phyloP scores from a whole-genome alignment of 2,797 vertebrate species.

The Aulostomus chinensis region DNA sequence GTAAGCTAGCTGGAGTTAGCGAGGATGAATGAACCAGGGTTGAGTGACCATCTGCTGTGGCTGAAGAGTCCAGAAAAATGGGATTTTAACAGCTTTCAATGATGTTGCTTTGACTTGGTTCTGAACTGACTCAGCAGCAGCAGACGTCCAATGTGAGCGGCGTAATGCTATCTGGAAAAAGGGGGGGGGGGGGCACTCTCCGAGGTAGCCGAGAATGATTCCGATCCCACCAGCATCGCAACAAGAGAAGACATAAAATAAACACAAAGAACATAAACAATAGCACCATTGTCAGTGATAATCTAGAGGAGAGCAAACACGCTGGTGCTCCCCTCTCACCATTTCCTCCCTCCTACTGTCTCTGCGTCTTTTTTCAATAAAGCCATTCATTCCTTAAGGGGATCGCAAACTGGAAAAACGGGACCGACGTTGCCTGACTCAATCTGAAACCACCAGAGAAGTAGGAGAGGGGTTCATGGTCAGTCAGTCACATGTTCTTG shows the following conservation, averaged over 20 bases:
- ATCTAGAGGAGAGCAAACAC: constrained; percentile 49
- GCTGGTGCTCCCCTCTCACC: constrained; percentile 33
- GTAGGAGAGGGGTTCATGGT: constrained; percentile 48
- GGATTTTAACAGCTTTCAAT: background rate
- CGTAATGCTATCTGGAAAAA: constrained; percentile 31
- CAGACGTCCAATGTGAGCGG: constrained; percentile 6
- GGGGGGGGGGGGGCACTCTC: constrained; percentile 67
- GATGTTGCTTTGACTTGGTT: background rate
- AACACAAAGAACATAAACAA: constrained; percentile 60
- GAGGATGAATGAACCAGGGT: constrained; percentile 2
- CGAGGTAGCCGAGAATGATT: constrained; percentile 85
- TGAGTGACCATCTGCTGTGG: background rate
- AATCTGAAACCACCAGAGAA: constrained; percentile 20
- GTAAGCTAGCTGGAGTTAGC: background rate
- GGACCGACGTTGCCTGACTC: constrained; percentile 3
- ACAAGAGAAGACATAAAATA: constrained; percentile 38
- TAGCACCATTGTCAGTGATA: constrained; percentile 85
- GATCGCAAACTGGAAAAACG: constrained; percentile 7
- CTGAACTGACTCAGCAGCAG: constrained; percentile 23
- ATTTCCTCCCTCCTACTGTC: constrained; percentile 26
- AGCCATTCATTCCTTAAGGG: constrained; percentile 30
- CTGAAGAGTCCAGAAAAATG: constrained; percentile 13
- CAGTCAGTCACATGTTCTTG: constrained; percentile 57
- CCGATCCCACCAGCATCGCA: constrained; percentile 24
- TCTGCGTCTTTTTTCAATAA: constrained; percentile 9